Base-by-base conservation (phyloP, 2,888 invertebrate genomes). In the Leucophenga maculata region DNA sequence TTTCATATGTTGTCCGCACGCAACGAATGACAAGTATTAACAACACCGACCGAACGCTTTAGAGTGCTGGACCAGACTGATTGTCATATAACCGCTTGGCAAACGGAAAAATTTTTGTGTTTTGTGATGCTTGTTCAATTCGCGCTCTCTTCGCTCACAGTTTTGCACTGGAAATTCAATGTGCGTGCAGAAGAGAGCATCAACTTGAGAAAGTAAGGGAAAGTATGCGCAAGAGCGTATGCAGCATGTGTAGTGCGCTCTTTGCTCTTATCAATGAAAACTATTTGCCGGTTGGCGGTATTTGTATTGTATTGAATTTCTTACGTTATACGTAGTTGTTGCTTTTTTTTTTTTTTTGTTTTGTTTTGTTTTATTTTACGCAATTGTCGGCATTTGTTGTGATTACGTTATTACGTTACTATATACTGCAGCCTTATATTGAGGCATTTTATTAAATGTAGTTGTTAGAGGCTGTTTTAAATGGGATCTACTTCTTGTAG, bases 251-350 rank as follows among this genome's bases (percentile, higher is more conserved):
- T 1, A 32, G 3, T 32, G 32, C 59, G 1, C 9, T n/a, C 14
- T 59, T 59, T 18, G 32, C 62, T 64, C 62, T 64, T 48, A 48
- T 64, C 60, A 60, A 18, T 60, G 44, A 60, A 54, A 54, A 57
- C 22, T 64, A 46, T 64, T 22, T 14, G 48, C 62, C 62, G 62
- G 62, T 22, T 64, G 48, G 18, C 22, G 54, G 18, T 13, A 31
- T 57, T 26, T n/a, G n/a, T n/a, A 18, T 64, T 48, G 46, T 60
- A n/a, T 48, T 64, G n/a, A 0, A 3, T 22, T 46, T 18, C 11
- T 14, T 46, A 11, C 18, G 3, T 31, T 3, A n/a, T n/a, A 11
- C 20, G 18, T 55, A 55, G 18, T 13, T 59, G 31, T 59, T 31
- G 59, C 6, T 16, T 14, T 59, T 59, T 6, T n/a, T 46, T 3